phyloP scores from a whole-genome alignment of 1,140 invertebrate species.

The Drosophila sturtevanti region DNA sequence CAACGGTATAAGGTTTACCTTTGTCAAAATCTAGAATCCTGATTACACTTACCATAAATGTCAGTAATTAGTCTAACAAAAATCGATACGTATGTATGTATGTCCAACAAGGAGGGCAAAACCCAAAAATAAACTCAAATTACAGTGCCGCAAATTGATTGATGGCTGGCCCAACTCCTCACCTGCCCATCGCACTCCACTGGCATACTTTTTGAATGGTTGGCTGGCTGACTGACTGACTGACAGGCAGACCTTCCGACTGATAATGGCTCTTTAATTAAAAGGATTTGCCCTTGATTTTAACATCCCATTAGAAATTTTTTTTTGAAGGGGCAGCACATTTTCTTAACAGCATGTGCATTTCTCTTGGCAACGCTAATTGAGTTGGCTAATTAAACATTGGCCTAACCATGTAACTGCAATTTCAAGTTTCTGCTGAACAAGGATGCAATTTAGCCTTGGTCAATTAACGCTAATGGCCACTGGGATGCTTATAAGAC shows the following conservation, averaged over 20 bases:
- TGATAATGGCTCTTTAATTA: slow-evolving; percentile 64
- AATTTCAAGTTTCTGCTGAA: slow-evolving; percentile 9
- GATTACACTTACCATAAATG: slow-evolving; percentile 46
- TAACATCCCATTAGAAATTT: slow-evolving; percentile 32
- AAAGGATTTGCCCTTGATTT: slow-evolving; percentile 41
- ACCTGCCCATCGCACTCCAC: not conserved
- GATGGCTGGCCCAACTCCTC: slow-evolving; percentile 20
- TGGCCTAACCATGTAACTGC: slow-evolving; percentile 34
- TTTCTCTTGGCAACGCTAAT: slow-evolving; percentile 54
- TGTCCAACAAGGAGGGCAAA: slow-evolving; percentile 17
- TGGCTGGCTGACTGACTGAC: slow-evolving; percentile 1
- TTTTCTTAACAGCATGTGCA: not conserved
- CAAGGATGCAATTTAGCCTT: slow-evolving; percentile 23
- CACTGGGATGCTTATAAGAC: slow-evolving; percentile 1
- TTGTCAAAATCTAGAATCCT: slow-evolving; percentile 43
- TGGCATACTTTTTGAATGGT: not conserved
- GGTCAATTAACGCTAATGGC: slow-evolving; percentile 46
- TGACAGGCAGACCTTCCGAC: slow-evolving; percentile 8
- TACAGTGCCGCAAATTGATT: slow-evolving; percentile 26
- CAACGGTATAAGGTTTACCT: slow-evolving; percentile 45
- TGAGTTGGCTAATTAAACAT: slow-evolving; percentile 64
- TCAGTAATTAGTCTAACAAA: slow-evolving; percentile 50
- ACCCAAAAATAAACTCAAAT: slow-evolving; percentile 65
- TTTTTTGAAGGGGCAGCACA: not conserved
- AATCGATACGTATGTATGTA: too few species aligned